Evolutionary conservation across 2,888 invertebrate genomes (phyloP), one percentile per base, ranked within the genome.

Genomic region (Lycia hirtaria): DNA sequence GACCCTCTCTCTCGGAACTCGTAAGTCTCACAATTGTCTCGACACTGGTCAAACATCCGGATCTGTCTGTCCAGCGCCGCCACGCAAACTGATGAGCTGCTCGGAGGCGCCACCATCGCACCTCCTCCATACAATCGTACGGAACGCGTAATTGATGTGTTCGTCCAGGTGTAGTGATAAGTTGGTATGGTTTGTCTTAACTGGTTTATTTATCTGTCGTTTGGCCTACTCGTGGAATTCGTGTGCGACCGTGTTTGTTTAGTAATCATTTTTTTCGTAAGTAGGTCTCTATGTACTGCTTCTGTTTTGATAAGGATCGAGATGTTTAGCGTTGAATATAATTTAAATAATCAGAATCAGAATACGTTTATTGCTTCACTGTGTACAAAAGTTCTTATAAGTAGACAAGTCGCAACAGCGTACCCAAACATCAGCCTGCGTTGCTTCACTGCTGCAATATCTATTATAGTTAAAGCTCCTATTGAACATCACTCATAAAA

Each of bases 1-100:
- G 52, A 58, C 67, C 67, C 67, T 63, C 67, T 64, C 67, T 63
- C 62, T 54, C 56, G 59, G 62, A 60, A 53, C 43, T 37, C 44
- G 57, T 67, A 61, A 62, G 61, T 62, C 50, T 37, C 7, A 24
- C 61, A 67, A 67, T 67, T 67, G 62, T 44, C 56, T 60, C 43
- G 38, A 44, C 49, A 48, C 33, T 54, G 15, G 33, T 59, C 50
- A 54, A 59, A 59, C 53, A 59, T 59, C 58, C 58, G 49, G 43
- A 50, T 59, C 45, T 50, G 54, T 33, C 24, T 17, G 43, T 41
- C 41, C 26, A 28, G 26, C 3, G 9, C 10, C 1, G 17, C 26
- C 10, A 41, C 10, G 17, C 28, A 5, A 41, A 3, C 15, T 10
- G 1, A 1, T 6, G 5, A n/a, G 17, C 1, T 17, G 10, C 3